These are phyloP conservation scores for Meloidogyne hapla DNA, from an alignment of 1,140 invertebrate species.

Conservation along the genomic window DNA sequence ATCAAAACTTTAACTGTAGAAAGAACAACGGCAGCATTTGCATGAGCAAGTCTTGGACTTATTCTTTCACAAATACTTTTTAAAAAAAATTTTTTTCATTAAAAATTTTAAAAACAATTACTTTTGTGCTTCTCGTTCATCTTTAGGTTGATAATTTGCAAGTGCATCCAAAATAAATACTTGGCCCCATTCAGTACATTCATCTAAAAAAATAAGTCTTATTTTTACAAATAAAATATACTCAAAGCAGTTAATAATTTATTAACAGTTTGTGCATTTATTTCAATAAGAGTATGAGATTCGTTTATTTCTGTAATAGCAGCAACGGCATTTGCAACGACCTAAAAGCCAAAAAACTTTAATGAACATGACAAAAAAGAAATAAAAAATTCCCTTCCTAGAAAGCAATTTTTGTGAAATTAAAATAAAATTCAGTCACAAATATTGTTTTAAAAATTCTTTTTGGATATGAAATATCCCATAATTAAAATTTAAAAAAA, in stretches of 20 bases:
- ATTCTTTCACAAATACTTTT: slow-evolving; percentile 92
- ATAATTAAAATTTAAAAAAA: background rate
- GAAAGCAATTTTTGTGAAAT: background rate
- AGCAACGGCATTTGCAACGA: slow-evolving; percentile 97
- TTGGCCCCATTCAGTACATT: slow-evolving; percentile 88
- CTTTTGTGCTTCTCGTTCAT: slow-evolving; percentile 96
- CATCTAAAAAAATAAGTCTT: slow-evolving; percentile 74
- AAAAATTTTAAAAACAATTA: slow-evolving; percentile 47
- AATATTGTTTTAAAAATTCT: background rate
- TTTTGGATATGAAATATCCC: background rate
- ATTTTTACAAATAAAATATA: slow-evolving; percentile 78
- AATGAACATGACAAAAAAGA: too few relatives aligned
- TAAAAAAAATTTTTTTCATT: slow-evolving; percentile 27
- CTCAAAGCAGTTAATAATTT: slow-evolving; percentile 93
- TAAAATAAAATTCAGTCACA: too few relatives aligned
- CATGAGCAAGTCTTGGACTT: slow-evolving; percentile 93
- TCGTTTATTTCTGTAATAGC: slow-evolving; percentile 98
- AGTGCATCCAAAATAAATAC: slow-evolving; percentile 96
- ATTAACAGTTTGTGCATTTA: slow-evolving; percentile 96
- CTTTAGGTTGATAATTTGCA: slow-evolving; percentile 92
- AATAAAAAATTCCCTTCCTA: background rate
- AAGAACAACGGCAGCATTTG: slow-evolving; percentile 98
- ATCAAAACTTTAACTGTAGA: slow-evolving; percentile 94
- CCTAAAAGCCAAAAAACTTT: too few relatives aligned
- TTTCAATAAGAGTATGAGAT: slow-evolving; percentile 86